Base-by-base conservation (phyloP, 2,113 vertebrate species). In the Nettapus auritus region DNA sequence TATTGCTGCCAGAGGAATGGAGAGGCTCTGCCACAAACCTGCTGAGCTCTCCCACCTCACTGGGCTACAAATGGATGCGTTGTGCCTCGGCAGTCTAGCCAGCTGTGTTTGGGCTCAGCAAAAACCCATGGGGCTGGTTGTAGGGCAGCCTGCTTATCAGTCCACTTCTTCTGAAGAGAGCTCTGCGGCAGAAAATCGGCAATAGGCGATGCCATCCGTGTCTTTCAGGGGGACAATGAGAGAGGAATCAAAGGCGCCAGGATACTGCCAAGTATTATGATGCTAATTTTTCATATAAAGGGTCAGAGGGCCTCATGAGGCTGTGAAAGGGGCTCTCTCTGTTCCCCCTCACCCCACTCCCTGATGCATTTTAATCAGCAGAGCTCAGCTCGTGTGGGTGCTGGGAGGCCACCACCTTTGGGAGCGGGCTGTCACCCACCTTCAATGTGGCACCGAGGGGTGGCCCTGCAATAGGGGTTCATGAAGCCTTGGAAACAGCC, bases 231-330 rank as follows among this genome's bases (percentile, higher is more conserved):
- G 46, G 76, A 96, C 80, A 75, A 78, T 56, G 90, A 73, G 75
- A 59, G 53, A 59, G 21, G n/a, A 81, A 90, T 90, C 74, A 94
- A 52, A 48, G 36, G 52, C 60, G 15, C 53, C 1, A 4, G 2
- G 33, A 67, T 69, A 40, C 14, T 0, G 4, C 64, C 7, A 8
- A 36, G 76, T 52, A 88, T 96, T 94, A 14, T 97, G 60, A 95
- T 92, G 95, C 22, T 95, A 86, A 97, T 96, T 93, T 93, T 89
- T 82, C 73, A 75, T 84, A 40, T 42, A 66, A 81, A 78, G 53
- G 92, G 95, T 94, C 90, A 81, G 64, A 78, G 76, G 82, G 38
- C 64, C 70, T 70, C 60, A 74, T 60, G 77, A 55, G 0, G 25
- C 33, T 90, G 16, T 90, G 83, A 92, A 86, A 92, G n/a, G 21